Evolutionary conservation across 1,140 invertebrate species (phyloP).

Genomic region (Drosophila kikkawai): DNA sequence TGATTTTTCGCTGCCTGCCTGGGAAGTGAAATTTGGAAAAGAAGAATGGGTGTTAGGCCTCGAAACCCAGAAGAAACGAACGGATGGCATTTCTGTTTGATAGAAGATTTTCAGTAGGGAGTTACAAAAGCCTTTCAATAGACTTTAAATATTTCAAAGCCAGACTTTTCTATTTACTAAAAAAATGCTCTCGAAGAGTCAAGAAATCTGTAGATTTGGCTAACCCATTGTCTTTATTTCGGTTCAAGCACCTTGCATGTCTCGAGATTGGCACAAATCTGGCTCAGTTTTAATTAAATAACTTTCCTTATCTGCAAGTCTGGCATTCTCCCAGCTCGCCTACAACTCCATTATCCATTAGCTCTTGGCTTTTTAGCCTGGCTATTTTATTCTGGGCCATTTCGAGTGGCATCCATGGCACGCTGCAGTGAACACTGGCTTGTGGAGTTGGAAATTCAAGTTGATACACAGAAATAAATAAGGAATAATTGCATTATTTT

Average conservation of each 20-base stretch:
- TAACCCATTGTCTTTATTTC: conserved; percentile 20
- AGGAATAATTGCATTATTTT: no score
- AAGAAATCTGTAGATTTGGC: not conserved
- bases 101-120: not conserved
- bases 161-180: not conserved
- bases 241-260: conserved; percentile 55
- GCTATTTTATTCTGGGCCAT: conserved; percentile 59
- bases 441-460: conserved; percentile 11
- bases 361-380: conserved; percentile 9
- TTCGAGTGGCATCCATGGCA: conserved; percentile 71
- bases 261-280: conserved; percentile 62
- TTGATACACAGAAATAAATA: conserved; percentile 1
- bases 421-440: conserved; percentile 67
- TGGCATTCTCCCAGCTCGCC: conserved; percentile 32
- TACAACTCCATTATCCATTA: conserved; percentile 66
- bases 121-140: not conserved
- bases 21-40: conserved; percentile 34
- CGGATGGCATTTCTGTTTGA: not conserved
- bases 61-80: not conserved
- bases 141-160: not conserved
- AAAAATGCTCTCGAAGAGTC: no score
- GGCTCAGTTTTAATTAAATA: conserved; percentile 65
- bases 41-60: conserved; percentile 21
- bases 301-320: conserved; percentile 61
- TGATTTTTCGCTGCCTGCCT: conserved; percentile 23